phyloP scores from a whole-genome alignment of 2,113 vertebrate species.

The Cervus canadensis region DNA sequence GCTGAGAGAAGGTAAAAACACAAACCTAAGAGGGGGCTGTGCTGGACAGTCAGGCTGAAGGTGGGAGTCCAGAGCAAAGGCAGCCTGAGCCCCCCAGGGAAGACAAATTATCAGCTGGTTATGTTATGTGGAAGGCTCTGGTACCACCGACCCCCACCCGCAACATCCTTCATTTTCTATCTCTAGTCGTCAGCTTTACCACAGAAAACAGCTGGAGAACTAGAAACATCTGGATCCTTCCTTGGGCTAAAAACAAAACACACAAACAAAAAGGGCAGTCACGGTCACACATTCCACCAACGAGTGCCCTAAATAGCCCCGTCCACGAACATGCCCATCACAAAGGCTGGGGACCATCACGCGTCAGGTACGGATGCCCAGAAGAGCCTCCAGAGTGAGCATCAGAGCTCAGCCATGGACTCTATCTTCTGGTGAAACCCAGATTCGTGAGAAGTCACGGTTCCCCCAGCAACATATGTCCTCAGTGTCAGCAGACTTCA shows the following conservation, averaged over 20 bases:
- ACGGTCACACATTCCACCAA: background rate
- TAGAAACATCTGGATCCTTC: constrained; percentile 63
- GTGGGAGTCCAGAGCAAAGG: background rate
- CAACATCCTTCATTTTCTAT: background rate
- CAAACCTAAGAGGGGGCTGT: background rate
- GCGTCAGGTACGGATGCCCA: background rate
- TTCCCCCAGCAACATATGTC: background rate
- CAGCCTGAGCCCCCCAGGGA: background rate
- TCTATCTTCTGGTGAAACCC: background rate
- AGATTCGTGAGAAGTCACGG: background rate
- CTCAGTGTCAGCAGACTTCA: background rate
- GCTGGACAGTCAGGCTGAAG: background rate
- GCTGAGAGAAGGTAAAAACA: background rate
- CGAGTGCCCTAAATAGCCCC: background rate
- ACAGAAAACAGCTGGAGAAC: constrained; percentile 36
- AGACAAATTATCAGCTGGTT: background rate
- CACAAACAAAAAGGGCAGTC: constrained; percentile 32
- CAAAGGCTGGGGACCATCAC: background rate
- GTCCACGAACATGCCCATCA: background rate
- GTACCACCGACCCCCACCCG: background rate
- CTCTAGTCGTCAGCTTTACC: constrained; percentile 1
- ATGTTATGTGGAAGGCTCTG: background rate
- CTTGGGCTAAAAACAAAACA: constrained; percentile 55
- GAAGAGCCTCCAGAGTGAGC: background rate
- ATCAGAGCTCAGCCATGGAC: background rate